phyloP scores from a whole-genome alignment of 2,888 invertebrate species.

The Heliconius ethilla region DNA sequence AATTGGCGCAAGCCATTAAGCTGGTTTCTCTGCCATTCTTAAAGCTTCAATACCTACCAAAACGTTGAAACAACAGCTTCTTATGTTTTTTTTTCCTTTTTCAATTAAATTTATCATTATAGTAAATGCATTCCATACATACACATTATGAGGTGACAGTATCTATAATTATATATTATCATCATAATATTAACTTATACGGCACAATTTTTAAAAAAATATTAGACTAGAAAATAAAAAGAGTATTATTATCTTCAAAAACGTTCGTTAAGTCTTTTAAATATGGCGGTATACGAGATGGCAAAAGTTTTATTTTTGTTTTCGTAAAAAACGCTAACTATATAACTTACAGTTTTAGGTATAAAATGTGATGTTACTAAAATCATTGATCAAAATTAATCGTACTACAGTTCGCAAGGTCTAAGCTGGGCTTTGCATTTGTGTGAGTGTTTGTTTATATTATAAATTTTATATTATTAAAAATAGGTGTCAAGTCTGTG shows the following conservation, averaged over 20 bases:
- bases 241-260: conserved; percentile 32
- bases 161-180: background rate
- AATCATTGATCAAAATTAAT: background rate
- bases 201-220: conserved; percentile 14
- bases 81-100: background rate
- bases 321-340: conserved; percentile 1
- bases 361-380: conserved; percentile 7
- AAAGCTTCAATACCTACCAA: conserved; percentile 25
- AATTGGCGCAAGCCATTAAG: conserved; percentile 30
- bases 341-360: conserved; percentile 3
- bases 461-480: too few relatives aligned
- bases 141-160: background rate
- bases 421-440: background rate
- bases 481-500: too few relatives aligned
- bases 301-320: conserved; percentile 4
- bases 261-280: conserved; percentile 12
- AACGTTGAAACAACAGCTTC: background rate
- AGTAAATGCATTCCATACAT: background rate
- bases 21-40: conserved; percentile 30
- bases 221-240: conserved; percentile 38
- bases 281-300: conserved; percentile 21
- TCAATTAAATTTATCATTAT: background rate
- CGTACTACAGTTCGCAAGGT: background rate
- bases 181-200: conserved; percentile 17
- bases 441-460: background rate